Percentiles rank a stretch among this genome's conserved stretches.
Evolutionary conservation across 2,888 invertebrate species (phyloP).

Genomic region (Caenorhabditis angaria): DNA sequence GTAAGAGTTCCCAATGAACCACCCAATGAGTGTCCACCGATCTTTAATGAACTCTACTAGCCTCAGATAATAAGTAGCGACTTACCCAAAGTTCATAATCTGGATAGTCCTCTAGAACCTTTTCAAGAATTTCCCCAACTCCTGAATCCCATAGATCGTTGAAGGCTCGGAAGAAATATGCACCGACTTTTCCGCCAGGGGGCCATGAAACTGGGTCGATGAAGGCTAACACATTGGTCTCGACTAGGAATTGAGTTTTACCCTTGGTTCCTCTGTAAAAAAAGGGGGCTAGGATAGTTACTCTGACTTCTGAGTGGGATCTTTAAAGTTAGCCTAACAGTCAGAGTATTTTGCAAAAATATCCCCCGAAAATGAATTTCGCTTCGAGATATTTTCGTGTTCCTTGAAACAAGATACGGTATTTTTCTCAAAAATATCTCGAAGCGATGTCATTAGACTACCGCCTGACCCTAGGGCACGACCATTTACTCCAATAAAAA

Average conservation of each 20-base stretch:
- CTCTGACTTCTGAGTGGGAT: no score
- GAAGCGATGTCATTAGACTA: no score
- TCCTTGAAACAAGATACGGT: no score
- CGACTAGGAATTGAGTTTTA: slow-evolving; percentile 32
- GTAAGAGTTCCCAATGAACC: slow-evolving; percentile 59
- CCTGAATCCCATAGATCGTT: slow-evolving; percentile 46
- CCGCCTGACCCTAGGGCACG: no score
- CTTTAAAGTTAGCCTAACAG: no score
- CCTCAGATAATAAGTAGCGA: not conserved
- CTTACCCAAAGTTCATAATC: slow-evolving; percentile 21
- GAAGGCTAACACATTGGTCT: slow-evolving; percentile 39
- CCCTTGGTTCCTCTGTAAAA: slow-evolving; percentile 40
- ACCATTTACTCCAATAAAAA: no score
- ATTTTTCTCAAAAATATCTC: no score
- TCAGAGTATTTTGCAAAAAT: no score
- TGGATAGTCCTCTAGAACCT: slow-evolving; percentile 35
- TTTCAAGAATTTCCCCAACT: slow-evolving; percentile 35
- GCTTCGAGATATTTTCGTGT: no score
- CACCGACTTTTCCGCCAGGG: slow-evolving; percentile 46
- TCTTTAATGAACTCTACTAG: slow-evolving; percentile 10
- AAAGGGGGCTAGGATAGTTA: no score
- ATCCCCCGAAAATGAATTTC: no score
- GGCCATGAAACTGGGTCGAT: slow-evolving; percentile 37
- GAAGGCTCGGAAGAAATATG: slow-evolving; percentile 52
- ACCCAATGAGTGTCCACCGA: slow-evolving; percentile 56